Base-by-base conservation (phyloP, 2,113 vertebrate species). In the Ciconia stormi region DNA sequence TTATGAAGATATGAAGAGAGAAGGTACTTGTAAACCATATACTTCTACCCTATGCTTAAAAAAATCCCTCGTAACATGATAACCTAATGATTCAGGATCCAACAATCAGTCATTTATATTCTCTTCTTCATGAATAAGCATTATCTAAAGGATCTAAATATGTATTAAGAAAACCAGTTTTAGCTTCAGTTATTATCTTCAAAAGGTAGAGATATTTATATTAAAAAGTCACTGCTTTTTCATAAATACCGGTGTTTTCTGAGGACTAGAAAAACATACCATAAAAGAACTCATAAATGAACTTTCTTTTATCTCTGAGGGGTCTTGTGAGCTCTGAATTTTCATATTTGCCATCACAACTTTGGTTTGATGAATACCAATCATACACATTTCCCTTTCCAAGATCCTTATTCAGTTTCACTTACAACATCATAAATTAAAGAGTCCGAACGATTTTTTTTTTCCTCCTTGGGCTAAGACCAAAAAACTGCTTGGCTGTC, bases 211-310 rank as follows among this genome's bases (percentile, higher is more conserved):
- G 38, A 86, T 82, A 93, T 96, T 97, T 95, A n/a, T 91, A 85
- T 88, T 76, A 74, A 94, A 95, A 93, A 85, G 34, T 86, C 71
- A 95, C 79, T 95, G 50, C 56, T 94, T 91, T 96, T 97, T 73
- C 69, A 82, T 69, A 89, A n/a, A 70, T 55, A 61, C 9, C 71
- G 49, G 61, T 73, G 55, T 85, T 73, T 84, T 95, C 94, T 89
- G 84, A 96, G 74, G 55, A 81, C 46, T 3, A 6, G 36, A 59
- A 79, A 61, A 96, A 65, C 15, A 29, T 47, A 23, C 5, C 5
- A 21, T 82, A 50, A 85, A 88, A 70, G 23, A 84, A 20, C 25
- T 73, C 26, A 27, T n/a, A 56, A 73, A 72, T 9, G 6, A 77
- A 55, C 38, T 81, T 38, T 67, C 29, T 96, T 83, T 91, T 81